Evolutionary conservation across 2,888 invertebrate species (phyloP), one percentile per base, ranked within the genome.

Genomic region (Spodoptera picta): DNA sequence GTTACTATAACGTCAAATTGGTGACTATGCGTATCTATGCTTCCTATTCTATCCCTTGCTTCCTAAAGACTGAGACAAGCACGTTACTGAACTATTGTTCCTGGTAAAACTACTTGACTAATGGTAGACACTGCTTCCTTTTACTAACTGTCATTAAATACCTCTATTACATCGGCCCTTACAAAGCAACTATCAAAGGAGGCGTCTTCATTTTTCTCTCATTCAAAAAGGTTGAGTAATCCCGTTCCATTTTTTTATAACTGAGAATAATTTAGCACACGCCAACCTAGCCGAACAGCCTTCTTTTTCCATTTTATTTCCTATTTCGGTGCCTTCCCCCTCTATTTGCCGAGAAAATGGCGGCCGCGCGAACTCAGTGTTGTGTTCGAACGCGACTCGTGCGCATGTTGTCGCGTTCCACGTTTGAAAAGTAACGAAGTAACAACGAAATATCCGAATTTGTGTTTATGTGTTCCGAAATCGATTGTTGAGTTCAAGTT

Each of bases 291-390:
- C 81, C 65, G 66, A 69, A 76, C 77, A 90, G 85, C 89, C 89
- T 88, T 86, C 76, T 84, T 90, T 72, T 88, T 87, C 86, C 84
- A 82, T 82, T 88, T 88, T 89, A 89, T 90, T 90, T 90, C 90
- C 90, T 87, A 88, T 88, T 89, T 87, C 84, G 85, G 81, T 83
- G 81, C 78, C 81, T 83, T 84, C 89, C 89, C 91, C 92, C 91
- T 87, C 92, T 89, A 87, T 84, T 81, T 79, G 75, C 77, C 64
- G 78, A 88, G 91, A 91, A 93, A 92, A 92, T 90, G 92, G 92
- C 91, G 85, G 90, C 74, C 54, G 50, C 65, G 59, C 65, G 49
- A 73, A 86, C 86, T 86, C 91, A 93, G 92, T 92, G 88, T 82
- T 85, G 89, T 87, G 92, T 89, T 89, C 88, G 90, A 84, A 83